Base-by-base conservation (phyloP, 1,140 invertebrate species). In the Littorina saxatilis region DNA sequence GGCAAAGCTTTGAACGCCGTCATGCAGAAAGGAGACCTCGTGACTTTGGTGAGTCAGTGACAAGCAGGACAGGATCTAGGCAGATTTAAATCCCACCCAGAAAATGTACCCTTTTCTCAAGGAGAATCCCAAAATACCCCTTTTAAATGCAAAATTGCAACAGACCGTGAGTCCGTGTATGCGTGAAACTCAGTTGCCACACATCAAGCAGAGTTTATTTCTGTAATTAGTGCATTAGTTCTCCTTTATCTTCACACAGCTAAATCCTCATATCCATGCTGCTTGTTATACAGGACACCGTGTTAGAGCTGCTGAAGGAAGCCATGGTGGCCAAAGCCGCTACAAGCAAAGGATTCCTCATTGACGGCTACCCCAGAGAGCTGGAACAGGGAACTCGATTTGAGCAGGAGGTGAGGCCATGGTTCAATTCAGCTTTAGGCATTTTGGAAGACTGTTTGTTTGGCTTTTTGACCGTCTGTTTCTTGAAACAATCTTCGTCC, bases 291-390 rank as follows among this genome's bases (percentile, higher is more conserved):
- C 80, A 92, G 91, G 91, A 93, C 82, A 88, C 88, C 32, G 92
- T 93, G 20, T 80, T 93, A 35, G 86, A 87, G 23, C 81, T 93
- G 75, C 82, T 93, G 63, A 89, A 88, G 77, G 91, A 93, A 68
- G 90, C 91, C 27, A 93, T 93, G 91, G 20, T 90, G 27, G 84
- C 82, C 29, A 90, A 91, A 63, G 79, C 89, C 9, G 77, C 85
- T 1, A 84, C 83, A 13, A 89, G 88, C 13, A 91, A 82, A 93
- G 97, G 97, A 13, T 95, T 98, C 78, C 94, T 99, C 70, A 95
- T 99, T 40, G 97, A 98, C 90, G 97, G 97, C 0, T 98, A 96
- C 92, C 97, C 97, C 0, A 93, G 97, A 75, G 96, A 98, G 88
- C 93, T 97, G 84, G 95, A 95, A 72, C 97, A 99, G 93, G 95